These are phyloP conservation scores for Drosophila nigromelanica DNA, from an alignment of 1,140 invertebrate genomes.

Conservation along the genomic window DNA sequence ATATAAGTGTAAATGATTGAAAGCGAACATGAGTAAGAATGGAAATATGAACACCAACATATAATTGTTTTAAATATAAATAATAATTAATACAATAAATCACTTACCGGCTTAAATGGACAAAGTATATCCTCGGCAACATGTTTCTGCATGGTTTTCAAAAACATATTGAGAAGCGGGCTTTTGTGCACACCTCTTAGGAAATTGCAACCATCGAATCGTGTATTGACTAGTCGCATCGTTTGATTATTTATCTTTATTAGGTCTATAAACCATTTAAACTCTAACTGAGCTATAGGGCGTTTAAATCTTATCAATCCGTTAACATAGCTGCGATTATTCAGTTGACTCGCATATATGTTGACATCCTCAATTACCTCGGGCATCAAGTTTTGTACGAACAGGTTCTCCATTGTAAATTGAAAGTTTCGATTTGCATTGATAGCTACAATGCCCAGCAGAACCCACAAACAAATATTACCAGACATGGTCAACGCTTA, in stretches of 20 bases:
- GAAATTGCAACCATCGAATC: conserved; percentile 4
- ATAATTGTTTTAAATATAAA: too few relatives aligned
- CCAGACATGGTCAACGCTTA: conserved; percentile 7
- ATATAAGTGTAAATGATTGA: too few relatives aligned
- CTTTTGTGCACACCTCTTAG: conserved; percentile 3
- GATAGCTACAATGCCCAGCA: neutral
- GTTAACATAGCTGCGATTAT: conserved; percentile 21
- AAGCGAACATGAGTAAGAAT: too few relatives aligned
- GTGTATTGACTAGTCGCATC: neutral
- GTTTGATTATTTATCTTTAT: conserved; percentile 13
- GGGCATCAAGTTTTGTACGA: neutral
- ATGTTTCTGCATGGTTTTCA: neutral
- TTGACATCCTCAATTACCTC: neutral
- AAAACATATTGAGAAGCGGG: conserved; percentile 3
- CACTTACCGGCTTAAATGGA: conserved; percentile 10
- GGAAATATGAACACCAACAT: neutral
- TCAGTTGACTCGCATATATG: neutral
- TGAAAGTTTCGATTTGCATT: neutral
- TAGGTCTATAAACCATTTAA: neutral
- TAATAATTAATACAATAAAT: neutral
- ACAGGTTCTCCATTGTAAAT: neutral
- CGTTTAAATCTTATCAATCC: neutral
- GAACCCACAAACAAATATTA: neutral
- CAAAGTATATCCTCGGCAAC: neutral
- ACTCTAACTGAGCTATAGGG: neutral